Conservation (phyloP, 2,888 invertebrate species). For the Parnassius smintheus region DNA sequence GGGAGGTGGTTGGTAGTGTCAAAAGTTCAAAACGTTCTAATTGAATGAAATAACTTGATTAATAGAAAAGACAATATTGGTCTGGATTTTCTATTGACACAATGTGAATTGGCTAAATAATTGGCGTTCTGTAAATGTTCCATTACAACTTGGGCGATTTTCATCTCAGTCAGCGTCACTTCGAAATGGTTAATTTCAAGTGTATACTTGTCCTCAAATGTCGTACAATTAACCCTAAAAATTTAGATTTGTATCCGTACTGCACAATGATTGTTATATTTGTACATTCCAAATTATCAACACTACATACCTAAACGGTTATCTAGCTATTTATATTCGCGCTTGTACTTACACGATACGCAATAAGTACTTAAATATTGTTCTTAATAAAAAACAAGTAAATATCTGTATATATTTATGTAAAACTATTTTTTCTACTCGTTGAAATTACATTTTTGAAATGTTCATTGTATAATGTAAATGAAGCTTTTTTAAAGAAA, state of each 20-base stretch:
- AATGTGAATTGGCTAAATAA: too few species aligned
- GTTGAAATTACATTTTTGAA: conserved; percentile 19
- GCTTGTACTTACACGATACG: conserved; percentile 19
- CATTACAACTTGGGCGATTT: too few species aligned
- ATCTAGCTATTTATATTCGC: conserved; percentile 4
- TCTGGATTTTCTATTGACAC: too few species aligned
- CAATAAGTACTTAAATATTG: conserved; percentile 25
- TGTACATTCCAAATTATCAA: conserved; percentile 36
- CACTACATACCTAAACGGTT: conserved; percentile 1
- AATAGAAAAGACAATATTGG: too few species aligned
- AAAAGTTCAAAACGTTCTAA: too few species aligned
- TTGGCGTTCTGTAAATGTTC: too few species aligned
- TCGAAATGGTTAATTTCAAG: background rate
- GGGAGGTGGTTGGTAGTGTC: too few species aligned
- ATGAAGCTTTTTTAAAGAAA: conserved; percentile 25
- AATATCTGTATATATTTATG: background rate
- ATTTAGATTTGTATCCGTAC: conserved; percentile 10
- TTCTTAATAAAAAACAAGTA: conserved; percentile 4
- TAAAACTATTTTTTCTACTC: conserved; percentile 41
- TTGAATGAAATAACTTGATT: too few species aligned
- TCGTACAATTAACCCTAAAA: background rate
- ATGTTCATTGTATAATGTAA: conserved; percentile 23
- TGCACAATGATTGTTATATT: conserved; percentile 38
- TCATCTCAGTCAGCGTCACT: too few species aligned
- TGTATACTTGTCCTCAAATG: background rate